phyloP scores from a whole-genome alignment of 2,888 invertebrate genomes.

The Sphinx pinastri region DNA sequence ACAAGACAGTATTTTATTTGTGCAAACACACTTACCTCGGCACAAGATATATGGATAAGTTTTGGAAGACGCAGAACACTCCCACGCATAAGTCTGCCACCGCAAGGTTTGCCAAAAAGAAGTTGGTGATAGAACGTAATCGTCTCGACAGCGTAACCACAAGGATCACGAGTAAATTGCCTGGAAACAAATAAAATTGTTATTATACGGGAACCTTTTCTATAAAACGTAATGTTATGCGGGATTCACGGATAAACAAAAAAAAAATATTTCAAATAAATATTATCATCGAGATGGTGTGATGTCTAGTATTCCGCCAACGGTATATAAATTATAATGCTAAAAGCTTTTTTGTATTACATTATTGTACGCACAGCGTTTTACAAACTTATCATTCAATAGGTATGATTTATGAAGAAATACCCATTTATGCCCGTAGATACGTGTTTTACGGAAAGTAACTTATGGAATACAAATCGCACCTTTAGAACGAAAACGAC shows the following conservation, averaged over 20 bases:
- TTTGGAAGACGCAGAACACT: constrained; percentile 95
- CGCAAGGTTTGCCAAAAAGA: constrained; percentile 95
- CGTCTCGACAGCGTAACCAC: constrained; percentile 93
- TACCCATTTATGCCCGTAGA: no score
- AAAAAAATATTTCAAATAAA: neutral
- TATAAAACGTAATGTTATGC: neutral
- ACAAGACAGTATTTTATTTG: constrained; percentile 33
- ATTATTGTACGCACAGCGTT: neutral
- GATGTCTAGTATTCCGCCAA: neutral
- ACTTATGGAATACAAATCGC: no score
- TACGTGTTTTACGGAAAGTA: no score
- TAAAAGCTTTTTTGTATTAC: neutral
- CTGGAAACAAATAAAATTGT: constrained; percentile 80
- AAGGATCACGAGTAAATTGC: constrained; percentile 93
- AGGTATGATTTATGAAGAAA: no score
- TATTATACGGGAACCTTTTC: constrained; percentile 6
- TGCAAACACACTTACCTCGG: constrained; percentile 83
- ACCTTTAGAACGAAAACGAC: no score
- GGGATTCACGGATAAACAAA: neutral
- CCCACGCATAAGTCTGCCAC: constrained; percentile 96
- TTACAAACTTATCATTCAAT: no score
- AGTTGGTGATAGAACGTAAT: constrained; percentile 94
- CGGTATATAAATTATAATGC: neutral
- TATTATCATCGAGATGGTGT: neutral
- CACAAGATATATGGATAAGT: constrained; percentile 91